phyloP scores from a whole-genome alignment of 2,797 vertebrate species.

The Coranthus polyacanthus region DNA sequence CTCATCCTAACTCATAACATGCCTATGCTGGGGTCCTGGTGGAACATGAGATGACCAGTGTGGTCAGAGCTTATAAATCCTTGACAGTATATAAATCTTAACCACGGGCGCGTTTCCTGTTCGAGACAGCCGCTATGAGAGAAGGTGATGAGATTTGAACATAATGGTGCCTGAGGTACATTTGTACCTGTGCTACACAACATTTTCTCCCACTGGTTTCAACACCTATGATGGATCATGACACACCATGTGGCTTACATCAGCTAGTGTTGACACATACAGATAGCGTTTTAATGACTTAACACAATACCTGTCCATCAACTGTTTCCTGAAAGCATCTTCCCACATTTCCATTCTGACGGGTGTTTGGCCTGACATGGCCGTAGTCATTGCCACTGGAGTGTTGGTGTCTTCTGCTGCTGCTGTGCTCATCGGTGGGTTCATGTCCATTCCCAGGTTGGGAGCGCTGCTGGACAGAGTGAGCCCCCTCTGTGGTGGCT shows the following conservation, averaged over 20 bases:
- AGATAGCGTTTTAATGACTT: constrained; percentile 18
- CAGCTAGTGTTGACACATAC: constrained; percentile 28
- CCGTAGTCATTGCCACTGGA: constrained; percentile 46
- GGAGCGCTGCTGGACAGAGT: constrained; percentile 87
- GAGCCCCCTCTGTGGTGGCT: constrained; percentile 83
- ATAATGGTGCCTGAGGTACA: constrained; percentile 32
- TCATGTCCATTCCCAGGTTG: constrained; percentile 79
- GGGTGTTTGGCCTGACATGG: constrained; percentile 62
- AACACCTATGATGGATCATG: constrained; percentile 2
- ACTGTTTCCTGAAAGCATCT: constrained; percentile 91
- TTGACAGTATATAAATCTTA: constrained; percentile 49
- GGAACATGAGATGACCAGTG: constrained; percentile 57
- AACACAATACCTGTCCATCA: constrained; percentile 89
- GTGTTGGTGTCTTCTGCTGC: constrained; percentile 54
- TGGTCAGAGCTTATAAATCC: constrained; percentile 56
- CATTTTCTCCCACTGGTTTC: constrained; percentile 25
- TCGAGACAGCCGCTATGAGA: constrained; percentile 36
- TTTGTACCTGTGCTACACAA: constrained; percentile 17
- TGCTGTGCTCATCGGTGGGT: constrained; percentile 70
- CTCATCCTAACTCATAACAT: constrained; percentile 47
- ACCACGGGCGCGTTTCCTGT: constrained; percentile 42
- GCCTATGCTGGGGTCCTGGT: constrained; percentile 18
- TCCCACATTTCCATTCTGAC: constrained; percentile 82
- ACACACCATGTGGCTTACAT: constrained; percentile 26
- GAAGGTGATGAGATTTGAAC: constrained; percentile 24